Evolutionary conservation across 2,797 vertebrate genomes (phyloP), one percentile per base, ranked within the genome.

Genomic region (Morelia viridis): DNA sequence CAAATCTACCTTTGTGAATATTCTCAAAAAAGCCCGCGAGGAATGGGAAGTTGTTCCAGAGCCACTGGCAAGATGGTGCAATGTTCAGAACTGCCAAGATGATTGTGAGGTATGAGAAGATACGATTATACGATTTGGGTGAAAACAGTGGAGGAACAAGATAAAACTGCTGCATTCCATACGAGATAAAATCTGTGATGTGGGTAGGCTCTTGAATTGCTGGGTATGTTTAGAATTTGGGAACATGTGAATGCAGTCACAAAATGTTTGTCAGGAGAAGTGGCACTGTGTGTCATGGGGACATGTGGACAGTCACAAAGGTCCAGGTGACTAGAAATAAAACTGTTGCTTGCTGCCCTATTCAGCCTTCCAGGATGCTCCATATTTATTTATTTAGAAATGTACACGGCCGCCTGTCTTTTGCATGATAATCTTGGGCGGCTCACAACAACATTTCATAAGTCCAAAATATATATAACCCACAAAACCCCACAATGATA

Each of bases 1-100:
- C 0, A 99, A 99, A 89, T 98, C 99, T 0, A 99, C 99, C 0
- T 99, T 99, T 97, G 98, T 99, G 94, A 98, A 97, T 93, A 94
- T 99, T 65, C 96, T 99, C 95, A 98, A 98, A 86, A 94, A 97
- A 95, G 96, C 98, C 35, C 97, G 88, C 19, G 92, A 97, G 19
- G 98, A 99, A 7, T 99, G 99, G 99, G 98, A 99, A 35, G 98
- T 99, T 31, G 98, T 99, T 93, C 98, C 98, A 0, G 99, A 99
- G 91, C 99, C 99, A 0, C 96, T 99, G 96, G 99, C 98, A 93
- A 98, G 98, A 24, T 99, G 99, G 99, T 99, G 99, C 98, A 99
- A 98, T 60, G 98, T 99, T 26, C 98, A 99, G 94, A 98, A 96
- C 87, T 94, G 96, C 50, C 96, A 97, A 61, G 95, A 96, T 2